Evolutionary conservation across 1,140 invertebrate genomes (phyloP).

Genomic region (Micrasema minimum): DNA sequence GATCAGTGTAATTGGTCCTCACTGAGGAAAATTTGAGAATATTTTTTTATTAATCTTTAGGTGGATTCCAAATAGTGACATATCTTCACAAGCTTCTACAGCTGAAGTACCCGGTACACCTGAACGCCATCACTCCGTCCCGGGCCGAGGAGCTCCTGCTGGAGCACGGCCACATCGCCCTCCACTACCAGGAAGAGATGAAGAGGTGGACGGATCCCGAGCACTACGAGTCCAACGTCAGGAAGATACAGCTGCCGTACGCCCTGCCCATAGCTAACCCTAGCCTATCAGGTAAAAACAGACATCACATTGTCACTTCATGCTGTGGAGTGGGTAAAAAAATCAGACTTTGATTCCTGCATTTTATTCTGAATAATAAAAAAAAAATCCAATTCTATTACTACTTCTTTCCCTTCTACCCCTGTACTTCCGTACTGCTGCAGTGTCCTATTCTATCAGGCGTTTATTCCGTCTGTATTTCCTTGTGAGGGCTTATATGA

Average conservation of each 20-base stretch:
- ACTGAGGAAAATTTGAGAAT: too few species aligned
- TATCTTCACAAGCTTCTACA: slow-evolving; percentile 93
- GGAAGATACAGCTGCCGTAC: slow-evolving; percentile 87
- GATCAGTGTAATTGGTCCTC: too few species aligned
- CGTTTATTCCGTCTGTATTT: too few species aligned
- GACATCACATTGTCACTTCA: too few species aligned
- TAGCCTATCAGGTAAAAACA: slow-evolving; percentile 64
- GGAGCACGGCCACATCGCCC: slow-evolving; percentile 80
- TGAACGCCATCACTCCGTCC: slow-evolving; percentile 85
- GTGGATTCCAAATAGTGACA: slow-evolving; percentile 85
- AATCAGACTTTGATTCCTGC: neutral
- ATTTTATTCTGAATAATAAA: too few species aligned
- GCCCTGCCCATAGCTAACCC: slow-evolving; percentile 68
- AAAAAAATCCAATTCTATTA: too few species aligned
- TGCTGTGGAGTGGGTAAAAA: neutral
- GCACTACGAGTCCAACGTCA: slow-evolving; percentile 86
- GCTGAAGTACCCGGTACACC: slow-evolving; percentile 92
- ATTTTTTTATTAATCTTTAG: slow-evolving; percentile 50
- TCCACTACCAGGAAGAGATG: slow-evolving; percentile 83
- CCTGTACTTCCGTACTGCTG: too few species aligned
- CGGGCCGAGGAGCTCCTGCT: slow-evolving; percentile 89
- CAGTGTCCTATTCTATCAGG: too few species aligned
- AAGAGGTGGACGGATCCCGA: slow-evolving; percentile 82
- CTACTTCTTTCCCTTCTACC: too few species aligned
- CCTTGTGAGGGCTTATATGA: too few species aligned